Evolutionary conservation across 2,888 invertebrate genomes (phyloP), one percentile per base, ranked within the genome.

Genomic region (Agrochola litura): DNA sequence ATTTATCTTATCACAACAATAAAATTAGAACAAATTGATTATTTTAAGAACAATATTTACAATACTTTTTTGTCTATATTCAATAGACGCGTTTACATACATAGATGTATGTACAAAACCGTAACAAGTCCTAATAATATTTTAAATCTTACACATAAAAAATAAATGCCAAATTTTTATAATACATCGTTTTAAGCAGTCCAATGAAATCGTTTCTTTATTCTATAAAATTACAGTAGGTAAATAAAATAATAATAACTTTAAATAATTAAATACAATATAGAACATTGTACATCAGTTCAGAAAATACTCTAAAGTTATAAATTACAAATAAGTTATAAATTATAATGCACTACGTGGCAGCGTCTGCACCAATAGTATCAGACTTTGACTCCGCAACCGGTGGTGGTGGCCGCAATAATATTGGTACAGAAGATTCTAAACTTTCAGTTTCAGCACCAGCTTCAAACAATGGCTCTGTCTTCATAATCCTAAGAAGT

Each of bases 401-500:
- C 22, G 89, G 91, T 19, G 92, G 91, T 12, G 95, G 95, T 25
- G 95, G 95, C 86, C 92, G 92, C 60, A 96, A 86, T 46, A 95
- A 83, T 37, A 92, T 92, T 71, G 93, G 91, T 52, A 95, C 90
- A 58, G 91, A 83, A 0, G 88, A 86, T 73, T 93, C 92, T n/a
- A 87, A 88, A 41, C 91, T 88, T 8, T 93, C 92, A 43, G 88
- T 81, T 25, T 91, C 91, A 82, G 88, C 85, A 30, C 93, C 94
- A 70, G 94, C 91, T 84, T 96, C 95, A 87, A 94, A 96, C 56
- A 95, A 88, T 0, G 95, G 93, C 76, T 96, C 95, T 60, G 94
- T 90, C 86, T 95, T 96, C 54, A 94, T 86, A 77, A 94, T 83
- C 79, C 95, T 92, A 61, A 92, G 80, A 6, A 92, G 76, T 91